Conservation (phyloP, 2,797 vertebrate species). For the Gephyroberyx darwinii region DNA sequence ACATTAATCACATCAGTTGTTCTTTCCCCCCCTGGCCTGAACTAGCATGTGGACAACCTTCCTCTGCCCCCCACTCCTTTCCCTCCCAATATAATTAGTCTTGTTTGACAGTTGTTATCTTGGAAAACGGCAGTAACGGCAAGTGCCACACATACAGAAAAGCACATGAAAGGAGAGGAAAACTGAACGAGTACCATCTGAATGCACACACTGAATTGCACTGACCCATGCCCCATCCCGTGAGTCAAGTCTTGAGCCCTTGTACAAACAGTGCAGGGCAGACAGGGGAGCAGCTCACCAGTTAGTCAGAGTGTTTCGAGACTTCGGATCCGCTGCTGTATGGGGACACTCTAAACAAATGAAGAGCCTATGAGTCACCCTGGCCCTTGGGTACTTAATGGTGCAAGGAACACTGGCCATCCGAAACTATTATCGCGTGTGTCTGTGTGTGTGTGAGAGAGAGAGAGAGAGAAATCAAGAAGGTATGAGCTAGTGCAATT, state of each 20-base stretch:
- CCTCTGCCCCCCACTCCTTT: constrained; percentile 29
- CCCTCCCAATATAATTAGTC: constrained; percentile 70
- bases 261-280: constrained; percentile 56
- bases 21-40: constrained; percentile 45
- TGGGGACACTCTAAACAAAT: constrained; percentile 56
- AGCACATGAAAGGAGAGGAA: constrained; percentile 60
- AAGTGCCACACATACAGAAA: constrained; percentile 59
- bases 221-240: constrained; percentile 45
- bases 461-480: neutral
- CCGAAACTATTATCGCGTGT: constrained; percentile 38
- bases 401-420: constrained; percentile 43
- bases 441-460: neutral
- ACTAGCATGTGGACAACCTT: constrained; percentile 36
- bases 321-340: constrained; percentile 28
- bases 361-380: constrained; percentile 57
- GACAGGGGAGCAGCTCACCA: constrained; percentile 45
- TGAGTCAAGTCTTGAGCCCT: constrained; percentile 28
- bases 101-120: constrained; percentile 80
- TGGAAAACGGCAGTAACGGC: constrained; percentile 72
- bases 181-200: constrained; percentile 63
- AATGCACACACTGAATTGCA: constrained; percentile 49
- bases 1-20: constrained; percentile 67
- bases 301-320: constrained; percentile 37
- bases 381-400: constrained; percentile 43
- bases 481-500: no score